A percentile compares a stretch with the other conserved stretches of the same genome.
Evolutionary conservation across 2,888 invertebrate species (phyloP).

Genomic region (Hypercompe scribonia): DNA sequence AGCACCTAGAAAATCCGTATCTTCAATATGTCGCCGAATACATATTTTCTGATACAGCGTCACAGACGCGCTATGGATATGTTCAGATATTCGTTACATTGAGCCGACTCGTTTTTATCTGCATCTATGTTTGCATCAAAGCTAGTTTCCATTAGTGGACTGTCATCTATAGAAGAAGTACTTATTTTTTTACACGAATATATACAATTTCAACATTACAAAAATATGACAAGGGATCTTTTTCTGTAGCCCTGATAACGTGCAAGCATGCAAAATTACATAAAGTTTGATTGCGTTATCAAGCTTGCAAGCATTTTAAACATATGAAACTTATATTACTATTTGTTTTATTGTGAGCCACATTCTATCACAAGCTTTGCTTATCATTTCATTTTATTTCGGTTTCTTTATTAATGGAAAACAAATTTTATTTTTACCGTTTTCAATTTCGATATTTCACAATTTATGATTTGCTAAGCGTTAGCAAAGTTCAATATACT

Average conservation of each 20-base stretch:
- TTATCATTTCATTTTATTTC: background rate
- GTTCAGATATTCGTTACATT: background rate
- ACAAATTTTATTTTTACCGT: background rate
- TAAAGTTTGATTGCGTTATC: too few species aligned
- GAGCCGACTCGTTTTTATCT: background rate
- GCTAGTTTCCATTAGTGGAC: too few species aligned
- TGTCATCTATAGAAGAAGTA: too few species aligned
- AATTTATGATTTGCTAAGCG: background rate
- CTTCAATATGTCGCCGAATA: background rate
- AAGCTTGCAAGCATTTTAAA: background rate
- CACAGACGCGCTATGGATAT: background rate
- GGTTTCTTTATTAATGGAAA: background rate
- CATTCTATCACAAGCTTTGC: too few species aligned
- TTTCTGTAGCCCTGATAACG: too few species aligned
- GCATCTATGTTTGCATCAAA: too few species aligned
- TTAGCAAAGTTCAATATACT: background rate
- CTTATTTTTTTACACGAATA: too few species aligned
- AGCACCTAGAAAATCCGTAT: background rate
- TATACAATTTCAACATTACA: too few species aligned
- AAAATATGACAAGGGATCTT: too few species aligned
- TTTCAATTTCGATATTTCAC: too few species aligned
- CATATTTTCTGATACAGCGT: background rate
- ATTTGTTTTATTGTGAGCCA: background rate
- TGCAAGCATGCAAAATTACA: too few species aligned
- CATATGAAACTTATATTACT: background rate